Conservation (phyloP, 2,888 invertebrate species). For the Lasioglossum lativentre region DNA sequence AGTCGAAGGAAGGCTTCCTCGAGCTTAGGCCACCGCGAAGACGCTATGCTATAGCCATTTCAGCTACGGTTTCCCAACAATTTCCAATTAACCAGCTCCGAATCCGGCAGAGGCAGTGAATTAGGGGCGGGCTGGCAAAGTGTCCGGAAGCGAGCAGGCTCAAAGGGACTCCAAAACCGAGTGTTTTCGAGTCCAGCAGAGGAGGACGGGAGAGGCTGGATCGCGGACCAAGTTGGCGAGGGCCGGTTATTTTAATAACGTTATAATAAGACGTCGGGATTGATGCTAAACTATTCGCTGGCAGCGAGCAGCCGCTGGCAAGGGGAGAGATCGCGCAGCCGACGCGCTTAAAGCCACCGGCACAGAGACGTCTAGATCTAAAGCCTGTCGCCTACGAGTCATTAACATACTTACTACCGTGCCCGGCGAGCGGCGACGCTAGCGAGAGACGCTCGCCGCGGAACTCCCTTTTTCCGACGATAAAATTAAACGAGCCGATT, state of each 20-base stretch:
- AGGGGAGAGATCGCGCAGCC: conserved; percentile 36
- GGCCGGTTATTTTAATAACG: conserved; percentile 84
- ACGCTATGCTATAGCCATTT: not conserved
- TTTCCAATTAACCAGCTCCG: conserved; percentile 8
- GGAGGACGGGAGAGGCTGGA: conserved; percentile 17
- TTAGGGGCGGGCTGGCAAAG: conserved; percentile 21
- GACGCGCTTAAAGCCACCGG: conserved; percentile 51
- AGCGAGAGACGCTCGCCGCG: conserved; percentile 31
- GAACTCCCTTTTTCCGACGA: conserved; percentile 57
- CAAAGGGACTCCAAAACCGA: conserved; percentile 41
- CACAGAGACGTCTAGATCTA: conserved; percentile 80
- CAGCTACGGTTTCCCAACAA: not conserved
- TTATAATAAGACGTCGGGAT: conserved; percentile 85
- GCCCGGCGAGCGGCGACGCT: conserved; percentile 22
- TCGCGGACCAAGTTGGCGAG: conserved; percentile 63
- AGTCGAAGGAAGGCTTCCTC: not conserved
- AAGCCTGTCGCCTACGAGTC: conserved; percentile 83
- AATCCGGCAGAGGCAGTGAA: not conserved
- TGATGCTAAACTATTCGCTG: conserved; percentile 84
- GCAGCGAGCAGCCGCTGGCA: conserved; percentile 76
- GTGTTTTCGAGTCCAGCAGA: conserved; percentile 50
- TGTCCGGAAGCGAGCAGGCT: conserved; percentile 10
- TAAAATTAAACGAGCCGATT: conserved; percentile 70
- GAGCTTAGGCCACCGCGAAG: not conserved
- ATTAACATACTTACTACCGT: conserved; percentile 80